These are phyloP conservation scores for Eucera pruinosa DNA, from an alignment of 2,888 invertebrate genomes.

Conservation along the genomic window DNA sequence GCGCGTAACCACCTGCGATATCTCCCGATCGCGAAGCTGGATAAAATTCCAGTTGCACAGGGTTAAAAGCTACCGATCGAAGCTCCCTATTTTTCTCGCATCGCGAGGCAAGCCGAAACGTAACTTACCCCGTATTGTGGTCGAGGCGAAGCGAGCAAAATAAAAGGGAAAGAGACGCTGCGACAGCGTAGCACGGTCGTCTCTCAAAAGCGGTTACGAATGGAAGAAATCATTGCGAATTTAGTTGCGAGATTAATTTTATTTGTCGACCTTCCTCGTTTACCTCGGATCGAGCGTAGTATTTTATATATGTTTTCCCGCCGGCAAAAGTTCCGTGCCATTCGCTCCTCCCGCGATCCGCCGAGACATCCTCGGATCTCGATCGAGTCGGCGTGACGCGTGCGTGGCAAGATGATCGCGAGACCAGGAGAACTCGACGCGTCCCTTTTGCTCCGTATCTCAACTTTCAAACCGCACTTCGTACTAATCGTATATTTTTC, in stretches of 20 bases:
- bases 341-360: too few species aligned
- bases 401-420: too few species aligned
- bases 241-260: slow-evolving; percentile 22
- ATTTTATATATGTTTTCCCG: background rate
- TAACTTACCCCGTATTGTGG: background rate
- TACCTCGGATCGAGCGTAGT: slow-evolving; percentile 19
- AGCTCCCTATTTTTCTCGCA: too few species aligned
- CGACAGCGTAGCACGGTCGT: background rate
- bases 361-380: background rate
- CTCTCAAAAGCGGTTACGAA: background rate
- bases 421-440: slow-evolving; percentile 42
- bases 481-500: slow-evolving; percentile 55
- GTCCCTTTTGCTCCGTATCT: slow-evolving; percentile 40
- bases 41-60: too few species aligned
- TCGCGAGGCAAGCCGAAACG: too few species aligned
- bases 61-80: too few species aligned
- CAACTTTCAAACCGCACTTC: slow-evolving; percentile 50
- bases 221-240: background rate
- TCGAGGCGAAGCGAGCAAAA: background rate
- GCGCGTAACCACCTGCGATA: too few species aligned
- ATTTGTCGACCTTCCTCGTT: slow-evolving; percentile 25
- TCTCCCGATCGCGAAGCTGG: too few species aligned
- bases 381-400: slow-evolving; percentile 10
- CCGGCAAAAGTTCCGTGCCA: background rate
- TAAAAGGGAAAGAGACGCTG: background rate